phyloP scores from a whole-genome alignment of 1,140 invertebrate genomes.

The Ceratina australensis region DNA sequence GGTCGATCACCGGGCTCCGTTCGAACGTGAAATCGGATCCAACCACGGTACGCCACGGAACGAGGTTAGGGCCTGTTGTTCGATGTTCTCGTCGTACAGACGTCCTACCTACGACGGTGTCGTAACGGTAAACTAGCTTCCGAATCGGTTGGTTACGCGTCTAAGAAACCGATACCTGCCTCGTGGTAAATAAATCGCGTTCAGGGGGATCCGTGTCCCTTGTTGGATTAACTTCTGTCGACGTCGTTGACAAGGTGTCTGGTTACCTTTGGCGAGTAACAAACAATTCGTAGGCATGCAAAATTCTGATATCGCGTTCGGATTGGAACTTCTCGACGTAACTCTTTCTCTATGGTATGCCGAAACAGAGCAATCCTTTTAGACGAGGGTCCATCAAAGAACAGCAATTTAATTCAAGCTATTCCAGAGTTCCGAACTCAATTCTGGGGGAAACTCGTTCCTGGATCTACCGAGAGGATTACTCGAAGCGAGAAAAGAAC shows the following conservation, averaged over 20 bases:
- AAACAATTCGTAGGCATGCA: too few species aligned
- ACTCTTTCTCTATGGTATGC: neutral
- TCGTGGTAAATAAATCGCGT: slow-evolving; percentile 55
- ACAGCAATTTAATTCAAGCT: neutral
- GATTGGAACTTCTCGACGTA: neutral
- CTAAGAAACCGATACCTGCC: slow-evolving; percentile 50
- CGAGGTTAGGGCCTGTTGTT: slow-evolving; percentile 45
- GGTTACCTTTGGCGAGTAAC: neutral
- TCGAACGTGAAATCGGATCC: slow-evolving; percentile 64
- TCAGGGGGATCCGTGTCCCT: slow-evolving; percentile 13
- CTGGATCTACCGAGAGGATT: neutral
- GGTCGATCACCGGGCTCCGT: slow-evolving; percentile 57
- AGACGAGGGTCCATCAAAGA: slow-evolving; percentile 1
- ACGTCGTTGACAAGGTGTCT: neutral
- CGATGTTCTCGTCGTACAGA: slow-evolving; percentile 10
- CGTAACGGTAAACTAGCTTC: slow-evolving; percentile 61
- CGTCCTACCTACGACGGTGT: neutral
- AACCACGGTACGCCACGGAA: slow-evolving; percentile 45
- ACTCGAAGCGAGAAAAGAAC: neutral
- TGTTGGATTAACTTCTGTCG: slow-evolving; percentile 22
- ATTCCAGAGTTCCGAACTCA: slow-evolving; percentile 7
- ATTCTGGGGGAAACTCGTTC: neutral
- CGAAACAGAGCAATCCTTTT: slow-evolving; percentile 1
- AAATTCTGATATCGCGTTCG: neutral
- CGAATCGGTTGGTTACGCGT: slow-evolving; percentile 60